Conservation (phyloP, 2,888 invertebrate genomes). For the Dryomyza anilis region DNA sequence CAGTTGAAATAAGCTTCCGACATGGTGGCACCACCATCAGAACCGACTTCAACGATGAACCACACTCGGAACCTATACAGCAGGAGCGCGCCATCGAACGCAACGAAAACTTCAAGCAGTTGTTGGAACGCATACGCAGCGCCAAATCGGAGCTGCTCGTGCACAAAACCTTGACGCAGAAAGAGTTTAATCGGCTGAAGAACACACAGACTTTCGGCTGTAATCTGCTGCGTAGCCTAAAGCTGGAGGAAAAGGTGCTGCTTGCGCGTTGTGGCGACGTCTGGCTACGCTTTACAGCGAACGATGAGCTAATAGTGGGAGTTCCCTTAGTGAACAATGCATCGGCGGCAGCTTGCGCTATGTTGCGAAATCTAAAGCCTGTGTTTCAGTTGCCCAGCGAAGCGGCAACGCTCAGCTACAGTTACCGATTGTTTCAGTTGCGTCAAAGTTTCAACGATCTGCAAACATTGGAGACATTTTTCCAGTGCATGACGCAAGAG, state of each 20-base stretch:
- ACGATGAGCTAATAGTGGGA: conserved; percentile 46
- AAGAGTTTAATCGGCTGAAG: conserved; percentile 41
- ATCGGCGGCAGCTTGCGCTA: conserved; percentile 32
- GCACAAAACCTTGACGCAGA: conserved; percentile 46
- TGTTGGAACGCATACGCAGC: conserved; percentile 42
- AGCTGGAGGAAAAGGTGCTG: conserved; percentile 53
- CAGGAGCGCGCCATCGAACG: background rate
- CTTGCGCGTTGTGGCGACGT: conserved; percentile 52
- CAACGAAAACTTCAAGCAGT: conserved; percentile 38
- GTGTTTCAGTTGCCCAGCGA: conserved; percentile 29
- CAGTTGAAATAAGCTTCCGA: conserved; percentile 42
- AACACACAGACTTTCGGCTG: conserved; percentile 44
- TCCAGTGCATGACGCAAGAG: no score
- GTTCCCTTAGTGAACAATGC: conserved; percentile 47
- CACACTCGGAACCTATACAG: background rate
- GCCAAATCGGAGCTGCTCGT: conserved; percentile 48
- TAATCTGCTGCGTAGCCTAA: conserved; percentile 43
- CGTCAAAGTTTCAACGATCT: conserved; percentile 36
- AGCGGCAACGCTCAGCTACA: conserved; percentile 25
- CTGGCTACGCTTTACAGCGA: conserved; percentile 45
- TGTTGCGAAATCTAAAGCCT: conserved; percentile 37
- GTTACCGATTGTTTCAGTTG: conserved; percentile 48
- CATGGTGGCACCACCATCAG: conserved; percentile 33
- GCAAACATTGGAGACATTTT: conserved; percentile 37
- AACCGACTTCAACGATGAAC: conserved; percentile 46